Conservation (phyloP, 2,888 invertebrate genomes). For the Phyllotreta striolata region DNA sequence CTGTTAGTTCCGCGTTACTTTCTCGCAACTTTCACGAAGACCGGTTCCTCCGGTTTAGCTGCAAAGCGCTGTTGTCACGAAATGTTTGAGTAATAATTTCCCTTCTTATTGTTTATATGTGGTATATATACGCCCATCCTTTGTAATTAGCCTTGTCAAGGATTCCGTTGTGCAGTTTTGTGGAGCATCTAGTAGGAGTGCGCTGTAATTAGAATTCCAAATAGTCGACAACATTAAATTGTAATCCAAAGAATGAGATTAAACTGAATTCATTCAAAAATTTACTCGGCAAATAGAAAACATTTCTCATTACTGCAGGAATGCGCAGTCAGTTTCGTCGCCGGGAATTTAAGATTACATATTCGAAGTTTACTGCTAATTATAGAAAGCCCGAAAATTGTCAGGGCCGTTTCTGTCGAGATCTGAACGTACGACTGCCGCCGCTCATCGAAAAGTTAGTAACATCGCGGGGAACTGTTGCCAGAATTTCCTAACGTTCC, state of each 20-base stretch:
- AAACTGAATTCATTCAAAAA: too few species aligned
- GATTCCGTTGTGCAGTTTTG: too few species aligned
- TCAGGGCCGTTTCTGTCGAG: constrained; percentile 16
- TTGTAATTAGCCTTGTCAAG: too few species aligned
- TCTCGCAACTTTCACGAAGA: constrained; percentile 16
- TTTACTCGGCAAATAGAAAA: too few species aligned
- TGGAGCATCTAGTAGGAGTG: too few species aligned
- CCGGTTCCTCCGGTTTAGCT: constrained; percentile 10
- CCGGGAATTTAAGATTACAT: constrained; percentile 9
- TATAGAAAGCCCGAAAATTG: constrained; percentile 6
- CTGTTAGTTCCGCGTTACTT: constrained; percentile 24
- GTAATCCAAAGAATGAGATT: too few species aligned
- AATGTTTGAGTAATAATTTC: not conserved
- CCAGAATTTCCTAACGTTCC: constrained; percentile 41
- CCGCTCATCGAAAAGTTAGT: constrained; percentile 14
- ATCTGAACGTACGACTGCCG: constrained; percentile 8
- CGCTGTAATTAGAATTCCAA: too few species aligned
- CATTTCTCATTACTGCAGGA: constrained; percentile 4
- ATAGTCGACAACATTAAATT: too few species aligned
- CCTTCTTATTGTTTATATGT: too few species aligned
- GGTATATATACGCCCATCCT: too few species aligned
- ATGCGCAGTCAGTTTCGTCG: constrained; percentile 1
- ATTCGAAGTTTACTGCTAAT: constrained; percentile 8
- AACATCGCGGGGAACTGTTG: constrained; percentile 1
- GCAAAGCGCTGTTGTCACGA: constrained; percentile 2